Evolutionary conservation across 2,888 invertebrate species (phyloP), one percentile per base, ranked within the genome.

Genomic region (Microplitis deprimator): DNA sequence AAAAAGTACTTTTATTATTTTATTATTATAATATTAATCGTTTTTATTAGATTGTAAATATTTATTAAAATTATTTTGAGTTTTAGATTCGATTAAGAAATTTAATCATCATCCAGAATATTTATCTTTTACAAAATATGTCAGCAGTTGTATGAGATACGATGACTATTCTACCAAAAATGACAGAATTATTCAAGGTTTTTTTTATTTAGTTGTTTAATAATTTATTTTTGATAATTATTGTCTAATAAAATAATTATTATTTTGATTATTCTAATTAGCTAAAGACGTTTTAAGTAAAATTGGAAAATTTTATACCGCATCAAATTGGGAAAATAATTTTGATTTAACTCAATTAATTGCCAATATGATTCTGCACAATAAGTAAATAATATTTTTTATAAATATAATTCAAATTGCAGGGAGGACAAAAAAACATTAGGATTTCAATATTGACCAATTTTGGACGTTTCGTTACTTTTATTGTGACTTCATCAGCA

Each of bases 71-170:
- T 73, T 59, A 60, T 69, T 39, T 75, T 68, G 4, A 4, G 0
- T 17, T 20, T 13, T 65, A 68, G 39, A 6, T 62, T 38, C 67
- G 17, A 71, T 86, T 84, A 67, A 41, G 81, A 85, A 81, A 82
- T 82, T 75, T 77, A 77, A 78, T 29, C 73, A 79, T 5, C 68
- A 40, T n/a, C n/a, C n/a, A 6, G 39, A 59, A 7, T 29, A 75
- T 3, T 76, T 76, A 1, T 59, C 60, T 20, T 84, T 86, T 38
- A 10, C 64, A 0, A 70, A 70, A 0, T 87, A 86, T 77, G 85
- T 85, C 64, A 16, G 84, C 5, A 87, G 85, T 68, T 87, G 87
- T 38, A 17, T 87, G 1, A 75, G 79, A 38, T 85, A 87, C 70
- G 82, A 84, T 17, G 59, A 75, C 71, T 16, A 68, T 67, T 5